Evolutionary conservation across 2,113 vertebrate genomes (phyloP), one percentile per base, ranked within the genome.

Genomic region (Cololabis saira): DNA sequence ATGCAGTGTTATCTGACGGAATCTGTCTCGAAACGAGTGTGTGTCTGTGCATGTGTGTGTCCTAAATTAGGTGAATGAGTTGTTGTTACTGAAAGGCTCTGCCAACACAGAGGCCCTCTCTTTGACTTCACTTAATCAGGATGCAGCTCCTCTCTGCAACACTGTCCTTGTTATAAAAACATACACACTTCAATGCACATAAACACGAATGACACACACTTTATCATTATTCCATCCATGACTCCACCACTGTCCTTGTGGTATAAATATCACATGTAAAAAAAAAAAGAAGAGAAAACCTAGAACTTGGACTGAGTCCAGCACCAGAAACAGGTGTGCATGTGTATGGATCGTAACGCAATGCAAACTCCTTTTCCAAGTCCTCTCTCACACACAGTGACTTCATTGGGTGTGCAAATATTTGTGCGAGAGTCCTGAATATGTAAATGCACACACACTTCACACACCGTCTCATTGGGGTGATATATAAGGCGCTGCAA

Each of bases 11-110:
- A 58, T 71, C 45, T 33, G 49, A 43, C 33, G 41, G 56, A 62
- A 54, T 53, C 69, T 51, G 17, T 16, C 50, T 45, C 62, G 45
- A 63, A 44, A 58, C 66, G 47, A 41, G 54, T 66, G 51, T 51
- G 51, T 62, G 37, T 27, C 49, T 24, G 56, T 12, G 40, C 56
- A 49, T 53, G 56, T 74, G 72, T 42, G 57, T 78, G 76, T 74
- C 67, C 65, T 84, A 84, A 85, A 79, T 85, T 88, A 89, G 83
- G 80, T 88, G 87, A 90, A 90, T 90, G 84, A 84, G 86, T 87
- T 85, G 62, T 86, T 89, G 89, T 88, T 85, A 73, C 78, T 64
- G 50, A 73, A 66, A 76, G 74, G 63, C 59, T 83, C 71, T 73
- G 87, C 86, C 84, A 89, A 84, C 81, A 89, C 83, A 88, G 71